phyloP scores from a whole-genome alignment of 2,888 invertebrate genomes.

The Pachydiplax longipennis region DNA sequence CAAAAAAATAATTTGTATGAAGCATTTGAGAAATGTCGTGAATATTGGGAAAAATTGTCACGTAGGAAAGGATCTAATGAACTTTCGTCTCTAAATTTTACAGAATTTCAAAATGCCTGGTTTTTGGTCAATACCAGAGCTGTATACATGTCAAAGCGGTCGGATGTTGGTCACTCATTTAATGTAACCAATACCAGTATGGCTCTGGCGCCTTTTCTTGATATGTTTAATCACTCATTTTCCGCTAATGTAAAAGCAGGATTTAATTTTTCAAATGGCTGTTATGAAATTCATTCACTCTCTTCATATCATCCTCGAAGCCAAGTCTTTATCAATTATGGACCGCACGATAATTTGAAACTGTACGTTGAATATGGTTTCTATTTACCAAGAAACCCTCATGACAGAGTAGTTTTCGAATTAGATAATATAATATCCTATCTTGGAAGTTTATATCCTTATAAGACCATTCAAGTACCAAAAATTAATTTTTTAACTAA shows the following conservation, averaged over 20 bases:
- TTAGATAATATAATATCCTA: slow-evolving; percentile 62
- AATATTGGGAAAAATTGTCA: slow-evolving; percentile 56
- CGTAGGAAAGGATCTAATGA: neutral
- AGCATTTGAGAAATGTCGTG: slow-evolving; percentile 59
- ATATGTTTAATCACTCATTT: slow-evolving; percentile 86
- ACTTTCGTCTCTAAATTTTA: slow-evolving; percentile 61
- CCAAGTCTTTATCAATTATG: slow-evolving; percentile 90
- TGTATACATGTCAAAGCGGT: slow-evolving; percentile 70
- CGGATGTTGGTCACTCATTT: no score
- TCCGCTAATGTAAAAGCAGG: neutral
- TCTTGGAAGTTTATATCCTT: neutral
- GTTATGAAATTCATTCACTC: slow-evolving; percentile 5
- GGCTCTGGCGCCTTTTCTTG: slow-evolving; percentile 87
- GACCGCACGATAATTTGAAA: slow-evolving; percentile 79
- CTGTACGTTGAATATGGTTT: slow-evolving; percentile 91
- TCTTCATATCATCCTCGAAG: neutral
- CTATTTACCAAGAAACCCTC: slow-evolving; percentile 70
- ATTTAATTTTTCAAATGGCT: neutral
- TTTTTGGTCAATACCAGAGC: slow-evolving; percentile 86
- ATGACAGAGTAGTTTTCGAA: slow-evolving; percentile 71
- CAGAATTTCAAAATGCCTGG: slow-evolving; percentile 79
- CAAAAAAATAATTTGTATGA: slow-evolving; percentile 63
- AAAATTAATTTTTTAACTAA: neutral
- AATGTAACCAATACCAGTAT: slow-evolving; percentile 64
- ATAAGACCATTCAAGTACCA: neutral